phyloP scores from a whole-genome alignment of 1,140 invertebrate genomes.

The Drosophila kepulauana region DNA sequence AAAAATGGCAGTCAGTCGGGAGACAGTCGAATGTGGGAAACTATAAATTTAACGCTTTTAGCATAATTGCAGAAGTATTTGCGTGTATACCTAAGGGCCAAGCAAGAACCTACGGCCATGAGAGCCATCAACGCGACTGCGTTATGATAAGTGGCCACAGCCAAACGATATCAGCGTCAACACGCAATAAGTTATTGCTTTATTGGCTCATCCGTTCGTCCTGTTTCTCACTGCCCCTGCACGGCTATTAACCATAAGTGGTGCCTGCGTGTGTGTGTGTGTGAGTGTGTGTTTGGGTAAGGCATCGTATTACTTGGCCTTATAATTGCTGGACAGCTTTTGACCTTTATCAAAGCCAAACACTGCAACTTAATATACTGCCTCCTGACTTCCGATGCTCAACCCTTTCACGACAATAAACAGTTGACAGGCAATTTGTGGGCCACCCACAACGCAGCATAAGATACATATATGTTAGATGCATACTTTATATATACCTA shows the following conservation, averaged over 20 bases:
- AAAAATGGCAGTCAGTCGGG: slow-evolving; percentile 52
- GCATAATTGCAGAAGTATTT: slow-evolving; percentile 77
- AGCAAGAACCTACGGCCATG: not conserved
- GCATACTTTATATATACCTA: not conserved
- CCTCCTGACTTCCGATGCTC: slow-evolving; percentile 16
- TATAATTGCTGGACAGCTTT: slow-evolving; percentile 59
- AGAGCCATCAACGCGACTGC: slow-evolving; percentile 47
- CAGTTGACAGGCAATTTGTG: slow-evolving; percentile 54
- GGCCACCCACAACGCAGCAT: slow-evolving; percentile 18
- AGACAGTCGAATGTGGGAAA: slow-evolving; percentile 49
- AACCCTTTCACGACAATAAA: slow-evolving; percentile 60
- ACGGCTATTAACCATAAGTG: slow-evolving; percentile 29
- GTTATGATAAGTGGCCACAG: slow-evolving; percentile 73
- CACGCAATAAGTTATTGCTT: slow-evolving; percentile 67
- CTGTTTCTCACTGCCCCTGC: not conserved
- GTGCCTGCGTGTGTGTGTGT: slow-evolving; percentile 15
- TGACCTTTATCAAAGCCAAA: slow-evolving; percentile 63
- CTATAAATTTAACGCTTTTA: slow-evolving; percentile 83
- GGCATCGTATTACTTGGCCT: slow-evolving; percentile 61
- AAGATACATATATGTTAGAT: not conserved
- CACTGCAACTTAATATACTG: slow-evolving; percentile 66
- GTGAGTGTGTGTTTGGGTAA: slow-evolving; percentile 38
- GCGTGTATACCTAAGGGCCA: slow-evolving; percentile 52
- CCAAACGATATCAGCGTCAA: slow-evolving; percentile 72
- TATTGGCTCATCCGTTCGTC: slow-evolving; percentile 33